Conservation (phyloP, 2,797 vertebrate genomes). For the Cygnus olor region DNA sequence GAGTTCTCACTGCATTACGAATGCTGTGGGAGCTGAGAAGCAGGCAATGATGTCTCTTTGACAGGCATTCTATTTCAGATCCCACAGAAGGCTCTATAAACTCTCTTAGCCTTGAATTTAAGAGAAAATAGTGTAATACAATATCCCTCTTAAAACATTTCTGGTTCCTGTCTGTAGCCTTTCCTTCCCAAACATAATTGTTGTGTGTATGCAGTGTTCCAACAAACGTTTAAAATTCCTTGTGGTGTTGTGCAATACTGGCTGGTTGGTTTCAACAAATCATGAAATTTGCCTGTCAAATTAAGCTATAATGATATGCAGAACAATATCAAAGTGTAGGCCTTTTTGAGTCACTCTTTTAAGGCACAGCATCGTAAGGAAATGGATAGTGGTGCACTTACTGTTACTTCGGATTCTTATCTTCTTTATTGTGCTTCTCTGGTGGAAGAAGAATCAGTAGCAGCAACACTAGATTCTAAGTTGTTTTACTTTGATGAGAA, state of each 20-base stretch:
- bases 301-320: background rate
- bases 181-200: background rate
- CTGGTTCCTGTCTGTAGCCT: background rate
- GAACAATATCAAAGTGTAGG: background rate
- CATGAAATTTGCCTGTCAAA: background rate
- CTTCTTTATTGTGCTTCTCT: background rate
- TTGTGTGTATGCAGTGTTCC: background rate
- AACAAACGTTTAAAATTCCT: background rate
- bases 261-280: background rate
- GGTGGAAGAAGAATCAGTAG: background rate
- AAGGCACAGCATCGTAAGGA: background rate
- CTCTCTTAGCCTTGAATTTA: background rate
- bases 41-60: background rate
- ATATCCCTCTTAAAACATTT: background rate
- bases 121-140: background rate
- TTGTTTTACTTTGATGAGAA: background rate
- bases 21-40: background rate
- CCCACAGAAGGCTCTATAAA: background rate
- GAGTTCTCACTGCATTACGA: background rate
- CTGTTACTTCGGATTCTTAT: background rate
- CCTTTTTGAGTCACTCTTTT: fast-evolving
- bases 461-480: background rate
- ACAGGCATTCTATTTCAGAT: background rate
- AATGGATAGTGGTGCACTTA: background rate
- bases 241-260: background rate